Evolutionary conservation across 2,797 vertebrate species (phyloP).

Genomic region (Gambelia wislizenii): DNA sequence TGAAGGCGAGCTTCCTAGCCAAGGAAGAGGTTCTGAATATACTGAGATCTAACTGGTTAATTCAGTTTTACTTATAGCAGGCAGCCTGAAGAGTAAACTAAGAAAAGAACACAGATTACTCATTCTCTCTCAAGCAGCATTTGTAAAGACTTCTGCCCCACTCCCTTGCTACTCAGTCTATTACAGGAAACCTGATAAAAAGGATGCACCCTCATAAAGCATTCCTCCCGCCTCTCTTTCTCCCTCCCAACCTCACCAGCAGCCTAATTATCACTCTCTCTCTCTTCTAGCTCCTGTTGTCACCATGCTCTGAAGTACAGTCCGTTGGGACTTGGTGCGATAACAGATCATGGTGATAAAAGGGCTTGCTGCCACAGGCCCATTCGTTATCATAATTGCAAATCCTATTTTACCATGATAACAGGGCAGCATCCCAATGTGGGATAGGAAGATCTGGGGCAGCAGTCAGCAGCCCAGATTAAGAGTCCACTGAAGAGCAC

Average conservation of each 20-base stretch:
- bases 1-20: not conserved
- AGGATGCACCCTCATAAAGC: not conserved
- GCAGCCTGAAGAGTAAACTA: not conserved
- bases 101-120: not conserved
- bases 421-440: slow-evolving; percentile 23
- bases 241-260: not conserved
- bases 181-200: slow-evolving; percentile 19
- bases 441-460: slow-evolving; percentile 7
- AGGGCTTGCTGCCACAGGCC: slow-evolving; percentile 26
- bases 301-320: not conserved
- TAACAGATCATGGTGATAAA: slow-evolving; percentile 32
- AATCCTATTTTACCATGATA: slow-evolving; percentile 18
- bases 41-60: not conserved
- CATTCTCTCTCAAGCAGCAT: not conserved
- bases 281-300: not conserved
- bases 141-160: not conserved
- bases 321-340: not conserved
- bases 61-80: not conserved
- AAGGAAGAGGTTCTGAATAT: not conserved
- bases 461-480: slow-evolving; percentile 2
- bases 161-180: not conserved
- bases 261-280: slow-evolving; percentile 39
- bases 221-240: not conserved
- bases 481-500: not conserved
- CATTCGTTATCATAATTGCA: slow-evolving; percentile 32